Evolutionary conservation across 2,797 vertebrate genomes (phyloP).

Genomic region (Sebastes flavidus): DNA sequence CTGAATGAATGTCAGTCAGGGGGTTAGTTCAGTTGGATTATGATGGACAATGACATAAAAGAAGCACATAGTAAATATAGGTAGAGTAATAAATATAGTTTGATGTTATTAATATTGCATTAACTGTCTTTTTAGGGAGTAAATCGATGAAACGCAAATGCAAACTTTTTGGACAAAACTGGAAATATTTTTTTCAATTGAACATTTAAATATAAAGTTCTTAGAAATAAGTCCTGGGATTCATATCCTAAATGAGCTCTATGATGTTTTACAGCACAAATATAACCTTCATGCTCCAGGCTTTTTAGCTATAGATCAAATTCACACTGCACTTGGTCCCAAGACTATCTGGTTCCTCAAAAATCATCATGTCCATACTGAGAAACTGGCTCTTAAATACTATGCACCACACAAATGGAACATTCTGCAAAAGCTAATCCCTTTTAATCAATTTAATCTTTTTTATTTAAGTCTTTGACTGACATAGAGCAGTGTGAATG

Average conservation of each 20-base stretch:
- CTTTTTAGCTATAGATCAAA: background rate
- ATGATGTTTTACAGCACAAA: background rate
- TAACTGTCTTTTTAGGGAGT: background rate
- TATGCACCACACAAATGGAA: background rate
- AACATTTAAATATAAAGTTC: background rate
- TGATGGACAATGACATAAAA: background rate
- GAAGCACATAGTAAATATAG: background rate
- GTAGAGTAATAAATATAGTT: background rate
- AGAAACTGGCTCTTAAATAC: background rate
- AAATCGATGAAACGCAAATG: background rate
- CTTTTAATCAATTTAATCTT: background rate
- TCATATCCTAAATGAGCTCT: background rate
- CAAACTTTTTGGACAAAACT: background rate
- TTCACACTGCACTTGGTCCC: background rate
- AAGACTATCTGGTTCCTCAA: background rate
- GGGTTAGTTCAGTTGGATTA: background rate
- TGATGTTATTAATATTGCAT: background rate
- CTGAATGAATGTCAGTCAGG: slow-evolving; percentile 65
- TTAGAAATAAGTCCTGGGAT: background rate
- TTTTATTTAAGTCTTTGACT: background rate
- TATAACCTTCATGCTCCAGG: background rate
- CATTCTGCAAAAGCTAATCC: background rate
- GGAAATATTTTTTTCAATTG: background rate
- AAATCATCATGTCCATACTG: background rate
- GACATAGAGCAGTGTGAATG: background rate